These are phyloP conservation scores for Tenthredo scrophulariae DNA, from an alignment of 2,888 invertebrate genomes.

Conservation along the genomic window DNA sequence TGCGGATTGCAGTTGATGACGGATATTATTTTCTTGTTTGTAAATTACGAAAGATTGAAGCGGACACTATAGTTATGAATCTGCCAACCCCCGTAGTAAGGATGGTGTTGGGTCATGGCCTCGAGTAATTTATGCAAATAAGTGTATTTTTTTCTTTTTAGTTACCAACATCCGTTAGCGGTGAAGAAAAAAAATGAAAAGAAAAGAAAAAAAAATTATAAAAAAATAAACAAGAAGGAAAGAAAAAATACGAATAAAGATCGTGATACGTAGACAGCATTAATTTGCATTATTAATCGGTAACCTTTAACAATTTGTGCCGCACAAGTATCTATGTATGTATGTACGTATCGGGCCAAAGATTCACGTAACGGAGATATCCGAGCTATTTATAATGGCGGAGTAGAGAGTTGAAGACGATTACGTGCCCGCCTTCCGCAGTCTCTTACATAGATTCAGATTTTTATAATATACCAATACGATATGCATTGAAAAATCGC, in stretches of 20 bases:
- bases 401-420: conserved; percentile 48
- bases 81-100: conserved; percentile 2
- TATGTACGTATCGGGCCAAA: conserved; percentile 42
- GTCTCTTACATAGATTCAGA: conserved; percentile 15
- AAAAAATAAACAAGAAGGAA: conserved; percentile 17
- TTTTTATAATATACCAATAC: background rate
- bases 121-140: conserved; percentile 44
- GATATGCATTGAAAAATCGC: background rate
- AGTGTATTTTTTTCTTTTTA: conserved; percentile 30
- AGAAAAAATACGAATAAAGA: conserved; percentile 16
- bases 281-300: conserved; percentile 49
- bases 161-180: conserved; percentile 43
- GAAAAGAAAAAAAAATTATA: conserved; percentile 11
- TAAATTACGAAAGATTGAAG: conserved; percentile 9
- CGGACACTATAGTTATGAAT: conserved; percentile 11
- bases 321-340: background rate
- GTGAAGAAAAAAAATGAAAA: conserved; percentile 34
- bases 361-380: conserved; percentile 51
- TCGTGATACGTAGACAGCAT: conserved; percentile 43
- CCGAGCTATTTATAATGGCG: conserved; percentile 38
- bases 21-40: conserved; percentile 26
- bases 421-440: conserved; percentile 41
- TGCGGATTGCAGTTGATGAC: background rate
- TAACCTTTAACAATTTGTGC: conserved; percentile 51
- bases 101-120: conserved; percentile 34